Percentiles rank a stretch among this genome's conserved stretches.
Conservation (phyloP, 2,888 invertebrate species). For the Pinctada fucata region DNA sequence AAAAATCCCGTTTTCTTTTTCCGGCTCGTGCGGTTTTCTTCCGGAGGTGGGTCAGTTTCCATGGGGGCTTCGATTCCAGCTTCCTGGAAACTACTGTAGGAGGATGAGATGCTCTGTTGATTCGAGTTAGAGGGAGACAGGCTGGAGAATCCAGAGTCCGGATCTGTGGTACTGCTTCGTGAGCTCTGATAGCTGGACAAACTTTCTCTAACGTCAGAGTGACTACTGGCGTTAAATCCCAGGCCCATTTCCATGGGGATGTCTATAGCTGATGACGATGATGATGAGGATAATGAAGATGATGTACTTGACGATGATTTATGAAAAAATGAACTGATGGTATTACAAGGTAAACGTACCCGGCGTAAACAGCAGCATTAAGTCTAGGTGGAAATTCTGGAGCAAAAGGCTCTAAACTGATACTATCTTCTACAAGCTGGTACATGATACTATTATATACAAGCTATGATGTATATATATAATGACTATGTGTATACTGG, state of each 20-base stretch:
- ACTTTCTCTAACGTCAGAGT: conserved; percentile 4
- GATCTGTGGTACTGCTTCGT: background rate
- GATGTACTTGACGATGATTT: conserved; percentile 7
- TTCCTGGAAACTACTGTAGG: background rate
- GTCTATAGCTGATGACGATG: background rate
- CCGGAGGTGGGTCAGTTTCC: background rate
- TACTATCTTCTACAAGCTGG: too few species aligned
- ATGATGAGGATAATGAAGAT: conserved; percentile 4
- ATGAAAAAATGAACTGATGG: background rate
- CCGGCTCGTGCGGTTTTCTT: background rate
- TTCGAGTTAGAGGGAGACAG: background rate
- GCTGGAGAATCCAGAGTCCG: background rate
- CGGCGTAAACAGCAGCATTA: too few species aligned
- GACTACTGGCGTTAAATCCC: conserved; percentile 23
- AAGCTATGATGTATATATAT: too few species aligned
- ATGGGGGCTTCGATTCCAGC: background rate
- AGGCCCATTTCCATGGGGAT: conserved; percentile 3
- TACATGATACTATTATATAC: too few species aligned
- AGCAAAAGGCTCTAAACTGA: too few species aligned
- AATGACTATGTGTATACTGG: too few species aligned
- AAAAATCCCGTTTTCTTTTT: background rate
- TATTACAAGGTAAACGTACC: too few species aligned
- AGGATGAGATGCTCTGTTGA: too few species aligned
- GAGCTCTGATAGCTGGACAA: background rate
- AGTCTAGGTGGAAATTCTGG: too few species aligned